Evolutionary conservation across 1,140 invertebrate species (phyloP), one percentile per base, ranked within the genome.

Genomic region (Brevipalpus yothersi): DNA sequence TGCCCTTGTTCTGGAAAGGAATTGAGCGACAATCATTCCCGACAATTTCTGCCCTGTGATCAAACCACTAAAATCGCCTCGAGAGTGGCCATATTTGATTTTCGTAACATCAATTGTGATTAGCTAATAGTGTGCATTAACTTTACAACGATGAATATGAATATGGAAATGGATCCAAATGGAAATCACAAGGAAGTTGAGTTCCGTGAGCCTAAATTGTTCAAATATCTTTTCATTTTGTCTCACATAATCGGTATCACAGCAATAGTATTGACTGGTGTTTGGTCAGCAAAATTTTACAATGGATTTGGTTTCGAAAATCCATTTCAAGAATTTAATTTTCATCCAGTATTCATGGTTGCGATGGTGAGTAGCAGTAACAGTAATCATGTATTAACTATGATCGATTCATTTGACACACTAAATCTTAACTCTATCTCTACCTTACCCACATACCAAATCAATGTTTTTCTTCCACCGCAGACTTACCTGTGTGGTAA

Each of bases 321-420:
- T 68, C 79, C 80, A 8, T 61, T 63, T 1, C 66, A 75, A 15
- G 75, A 86, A 69, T 92, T 92, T 64, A 89, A 91, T 69, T 90
- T 85, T 78, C 88, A 92, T 74, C 87, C 62, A 2, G 15, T 63
- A 19, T 55, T 61, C 13, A 61, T 63, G 59, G 40, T 61, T 11
- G 8, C 60, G 12, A 59, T 59, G 11, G 54, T 63, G 56, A 51
- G 60, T 41, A 13, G 47, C 40, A 21, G 57, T 19, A 49, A 58
- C 41, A 59, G 59, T 17, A 60, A 60, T 47, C n/a, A n/a, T n/a
- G n/a, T n/a, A n/a, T n/a, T 62, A 7, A 49, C 69, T 31, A 5
- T 31, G 5, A 31, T 31, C 31, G 31, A 31, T 31, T 31, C 5
- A 31, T 31, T 31, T 31, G 5, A 3, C 31, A 31, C 31, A 31